phyloP scores from a whole-genome alignment of 2,113 vertebrate genomes.

The Mobula hypostoma region DNA sequence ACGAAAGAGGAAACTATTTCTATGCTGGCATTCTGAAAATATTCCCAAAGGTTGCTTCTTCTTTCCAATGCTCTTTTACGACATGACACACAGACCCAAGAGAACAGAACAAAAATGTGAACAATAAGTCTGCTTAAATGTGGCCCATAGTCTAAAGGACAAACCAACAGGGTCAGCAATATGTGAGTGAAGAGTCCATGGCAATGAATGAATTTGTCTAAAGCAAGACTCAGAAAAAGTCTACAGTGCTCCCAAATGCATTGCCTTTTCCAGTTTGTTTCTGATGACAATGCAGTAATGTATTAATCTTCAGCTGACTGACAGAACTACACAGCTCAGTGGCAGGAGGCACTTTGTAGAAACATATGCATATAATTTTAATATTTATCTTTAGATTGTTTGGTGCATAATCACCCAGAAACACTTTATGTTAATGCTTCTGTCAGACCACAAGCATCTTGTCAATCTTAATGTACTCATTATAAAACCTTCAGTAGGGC shows the following conservation, averaged over 20 bases:
- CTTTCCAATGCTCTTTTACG: neutral
- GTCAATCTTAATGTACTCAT: conserved; percentile 68
- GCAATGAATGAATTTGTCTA: conserved; percentile 27
- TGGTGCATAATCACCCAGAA: conserved; percentile 62
- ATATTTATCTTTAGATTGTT: conserved; percentile 34
- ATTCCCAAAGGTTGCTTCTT: neutral
- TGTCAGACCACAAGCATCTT: conserved; percentile 51
- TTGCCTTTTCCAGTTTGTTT: conserved; percentile 2
- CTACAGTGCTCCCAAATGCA: neutral
- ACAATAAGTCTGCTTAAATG: neutral
- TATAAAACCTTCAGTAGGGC: conserved; percentile 47
- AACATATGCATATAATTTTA: conserved; percentile 33
- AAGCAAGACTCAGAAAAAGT: neutral
- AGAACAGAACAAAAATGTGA: neutral
- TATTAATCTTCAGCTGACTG: conserved; percentile 35
- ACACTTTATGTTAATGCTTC: conserved; percentile 71
- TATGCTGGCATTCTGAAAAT: neutral
- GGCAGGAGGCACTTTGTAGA: conserved; percentile 26
- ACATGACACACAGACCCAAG: neutral
- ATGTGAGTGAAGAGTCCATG: neutral
- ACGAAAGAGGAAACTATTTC: neutral
- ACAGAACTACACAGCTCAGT: conserved; percentile 15
- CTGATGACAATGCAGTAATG: neutral
- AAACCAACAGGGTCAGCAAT: neutral
- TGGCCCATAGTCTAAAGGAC: neutral